Evolutionary conservation across 37 sponge, comb jelly and placozoan species (phyloP).

Genomic region (Mnemiopsis leidyi): DNA sequence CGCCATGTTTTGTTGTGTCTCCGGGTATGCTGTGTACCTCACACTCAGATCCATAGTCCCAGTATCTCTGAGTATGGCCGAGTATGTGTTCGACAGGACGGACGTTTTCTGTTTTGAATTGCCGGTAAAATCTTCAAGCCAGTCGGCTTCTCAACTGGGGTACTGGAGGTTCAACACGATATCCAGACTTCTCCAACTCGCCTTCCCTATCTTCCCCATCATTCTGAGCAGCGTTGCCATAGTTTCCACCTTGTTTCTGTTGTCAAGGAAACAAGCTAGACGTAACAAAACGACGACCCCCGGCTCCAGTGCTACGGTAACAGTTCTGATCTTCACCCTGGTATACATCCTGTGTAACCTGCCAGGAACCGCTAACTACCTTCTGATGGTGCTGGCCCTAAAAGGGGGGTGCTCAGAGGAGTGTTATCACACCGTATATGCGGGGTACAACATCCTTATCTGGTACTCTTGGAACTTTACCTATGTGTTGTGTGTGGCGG

Average conservation of each 20-base stretch:
- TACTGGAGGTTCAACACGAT: neutral
- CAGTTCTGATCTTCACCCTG: constrained; percentile 32
- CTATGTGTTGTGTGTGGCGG: neutral
- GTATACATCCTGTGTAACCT: constrained; percentile 20
- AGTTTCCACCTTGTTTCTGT: neutral
- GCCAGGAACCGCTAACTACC: neutral
- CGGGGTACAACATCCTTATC: neutral
- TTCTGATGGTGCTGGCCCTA: neutral
- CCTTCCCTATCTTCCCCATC: constrained; percentile 15
- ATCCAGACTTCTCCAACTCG: neutral
- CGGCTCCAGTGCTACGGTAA: neutral
- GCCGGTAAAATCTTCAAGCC: neutral
- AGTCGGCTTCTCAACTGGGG: neutral
- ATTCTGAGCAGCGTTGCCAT: neutral
- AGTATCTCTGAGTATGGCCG: neutral
- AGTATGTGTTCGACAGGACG: neutral
- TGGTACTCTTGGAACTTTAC: neutral
- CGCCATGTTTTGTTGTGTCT: neutral
- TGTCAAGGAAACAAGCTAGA: neutral
- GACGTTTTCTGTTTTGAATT: neutral
- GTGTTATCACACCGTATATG: neutral
- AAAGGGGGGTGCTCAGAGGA: neutral
- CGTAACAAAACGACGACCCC: neutral
- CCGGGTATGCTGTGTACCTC: neutral
- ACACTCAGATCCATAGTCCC: neutral